Evolutionary conservation across 2,888 invertebrate species (phyloP).

Genomic region (Parapristionchus giblindavisi): DNA sequence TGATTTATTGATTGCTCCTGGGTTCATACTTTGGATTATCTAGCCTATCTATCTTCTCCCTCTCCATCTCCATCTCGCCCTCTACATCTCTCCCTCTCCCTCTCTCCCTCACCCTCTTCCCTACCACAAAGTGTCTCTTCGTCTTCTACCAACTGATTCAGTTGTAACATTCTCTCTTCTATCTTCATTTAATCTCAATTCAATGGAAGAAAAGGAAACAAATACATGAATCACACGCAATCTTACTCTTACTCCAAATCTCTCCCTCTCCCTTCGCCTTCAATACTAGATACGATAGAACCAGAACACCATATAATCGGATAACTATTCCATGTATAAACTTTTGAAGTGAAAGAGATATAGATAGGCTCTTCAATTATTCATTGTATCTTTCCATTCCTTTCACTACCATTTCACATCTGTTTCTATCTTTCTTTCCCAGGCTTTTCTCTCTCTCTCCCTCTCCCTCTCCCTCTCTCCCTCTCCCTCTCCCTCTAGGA

Average conservation of each 20-base stretch:
- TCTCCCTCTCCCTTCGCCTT: constrained; percentile 2
- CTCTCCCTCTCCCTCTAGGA: not conserved
- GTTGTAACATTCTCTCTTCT: constrained; percentile 20
- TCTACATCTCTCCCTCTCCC: not conserved
- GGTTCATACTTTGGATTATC: not conserved
- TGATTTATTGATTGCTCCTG: not conserved
- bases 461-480: not conserved
- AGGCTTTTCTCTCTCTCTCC: not conserved
- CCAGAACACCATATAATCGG: too few relatives aligned
- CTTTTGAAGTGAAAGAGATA: not conserved
- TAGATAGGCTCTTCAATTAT: not conserved
- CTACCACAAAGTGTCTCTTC: too few relatives aligned
- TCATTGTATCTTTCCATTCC: constrained; percentile 4
- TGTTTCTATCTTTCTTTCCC: too few relatives aligned
- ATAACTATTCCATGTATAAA: too few relatives aligned
- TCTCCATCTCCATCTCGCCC: not conserved
- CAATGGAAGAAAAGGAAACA: too few relatives aligned
- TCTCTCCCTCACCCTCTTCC: not conserved
- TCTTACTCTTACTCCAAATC: not conserved
- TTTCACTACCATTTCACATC: too few relatives aligned
- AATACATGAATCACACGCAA: too few relatives aligned
- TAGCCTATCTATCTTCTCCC: constrained; percentile 1
- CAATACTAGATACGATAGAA: constrained; percentile 8
- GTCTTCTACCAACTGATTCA: too few relatives aligned
- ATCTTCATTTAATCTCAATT: too few relatives aligned